These are phyloP conservation scores for Eulemur albifrons DNA, from an alignment of 2,797 vertebrate genomes.

Conservation along the genomic window DNA sequence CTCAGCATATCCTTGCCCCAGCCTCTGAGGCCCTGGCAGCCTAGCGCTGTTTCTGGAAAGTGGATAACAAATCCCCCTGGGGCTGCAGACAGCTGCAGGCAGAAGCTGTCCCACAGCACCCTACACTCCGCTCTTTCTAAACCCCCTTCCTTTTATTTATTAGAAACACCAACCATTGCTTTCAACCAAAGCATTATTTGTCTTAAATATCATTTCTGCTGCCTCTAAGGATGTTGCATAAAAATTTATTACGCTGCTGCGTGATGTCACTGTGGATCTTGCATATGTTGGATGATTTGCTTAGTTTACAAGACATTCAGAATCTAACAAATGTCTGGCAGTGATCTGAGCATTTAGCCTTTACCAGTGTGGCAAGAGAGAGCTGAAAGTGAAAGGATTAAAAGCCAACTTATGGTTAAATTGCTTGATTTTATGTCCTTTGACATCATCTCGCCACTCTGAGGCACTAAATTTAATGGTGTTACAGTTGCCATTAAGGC, in stretches of 20 bases:
- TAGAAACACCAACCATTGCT: background rate
- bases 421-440: background rate
- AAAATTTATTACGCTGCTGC: background rate
- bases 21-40: background rate
- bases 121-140: accelerated
- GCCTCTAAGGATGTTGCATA: background rate
- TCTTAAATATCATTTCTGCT: background rate
- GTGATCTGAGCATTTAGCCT: background rate
- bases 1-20: accelerated
- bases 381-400: background rate
- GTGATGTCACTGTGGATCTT: background rate
- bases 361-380: background rate
- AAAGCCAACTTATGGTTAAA: background rate
- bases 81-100: background rate
- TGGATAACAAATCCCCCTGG: background rate
- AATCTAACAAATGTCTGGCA: background rate
- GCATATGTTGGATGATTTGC: background rate
- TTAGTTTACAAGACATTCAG: background rate
- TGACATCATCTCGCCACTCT: background rate
- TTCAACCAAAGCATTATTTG: background rate
- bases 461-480: background rate
- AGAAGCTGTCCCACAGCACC: background rate
- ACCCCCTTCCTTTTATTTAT: background rate
- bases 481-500: background rate
- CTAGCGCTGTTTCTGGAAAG: background rate